Evolutionary conservation across 2,888 invertebrate species (phyloP).

Genomic region (Nymphalis c-album): DNA sequence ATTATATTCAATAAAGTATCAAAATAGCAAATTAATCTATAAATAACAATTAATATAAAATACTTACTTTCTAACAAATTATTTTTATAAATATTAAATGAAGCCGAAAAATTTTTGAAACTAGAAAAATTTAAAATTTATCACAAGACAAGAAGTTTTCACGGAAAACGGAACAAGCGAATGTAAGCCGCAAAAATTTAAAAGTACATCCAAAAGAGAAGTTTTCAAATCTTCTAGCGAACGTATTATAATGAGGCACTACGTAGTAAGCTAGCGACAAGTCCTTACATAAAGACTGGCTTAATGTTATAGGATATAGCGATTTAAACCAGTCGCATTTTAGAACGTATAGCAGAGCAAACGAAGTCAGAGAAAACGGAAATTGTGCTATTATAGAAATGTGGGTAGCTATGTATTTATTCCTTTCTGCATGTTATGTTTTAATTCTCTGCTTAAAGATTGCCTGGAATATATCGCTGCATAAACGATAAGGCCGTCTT

Average conservation of each 20-base stretch:
- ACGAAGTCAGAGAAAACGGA: background rate
- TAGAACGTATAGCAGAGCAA: too few species aligned
- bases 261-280: constrained; percentile 17
- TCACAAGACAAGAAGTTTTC: background rate
- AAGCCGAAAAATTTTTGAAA: background rate
- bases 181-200: constrained; percentile 17
- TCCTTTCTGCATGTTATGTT: too few species aligned
- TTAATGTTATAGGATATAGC: constrained; percentile 10
- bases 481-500: too few species aligned
- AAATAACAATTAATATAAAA: too few species aligned
- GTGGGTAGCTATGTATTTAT: too few species aligned
- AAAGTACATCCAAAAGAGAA: constrained; percentile 25
- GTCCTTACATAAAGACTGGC: constrained; percentile 9
- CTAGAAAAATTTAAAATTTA: background rate
- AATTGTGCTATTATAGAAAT: too few species aligned
- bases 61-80: too few species aligned
- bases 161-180: background rate
- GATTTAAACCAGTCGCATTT: background rate
- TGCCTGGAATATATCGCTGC: too few species aligned
- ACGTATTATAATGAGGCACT: constrained; percentile 33
- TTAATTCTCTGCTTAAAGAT: too few species aligned
- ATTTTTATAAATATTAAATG: too few species aligned
- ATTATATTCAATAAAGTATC: too few species aligned
- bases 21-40: too few species aligned
- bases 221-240: constrained; percentile 30